Evolutionary conservation across 2,797 vertebrate genomes (phyloP).

Genomic region (Schizopygopsis malacanthus): DNA sequence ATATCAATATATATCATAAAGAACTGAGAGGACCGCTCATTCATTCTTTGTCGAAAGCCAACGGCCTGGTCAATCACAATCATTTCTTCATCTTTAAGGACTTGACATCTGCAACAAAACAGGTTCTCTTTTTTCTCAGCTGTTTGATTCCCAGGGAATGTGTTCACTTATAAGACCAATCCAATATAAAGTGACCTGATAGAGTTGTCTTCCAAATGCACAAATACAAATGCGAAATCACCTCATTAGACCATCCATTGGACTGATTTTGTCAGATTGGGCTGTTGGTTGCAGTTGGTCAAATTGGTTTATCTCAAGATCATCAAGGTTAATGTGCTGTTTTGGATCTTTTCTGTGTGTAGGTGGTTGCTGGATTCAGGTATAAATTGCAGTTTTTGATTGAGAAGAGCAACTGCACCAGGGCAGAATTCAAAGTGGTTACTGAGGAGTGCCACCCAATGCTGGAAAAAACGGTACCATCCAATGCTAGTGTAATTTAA

Average conservation of each 20-base stretch:
- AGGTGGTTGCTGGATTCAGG: conserved; percentile 88
- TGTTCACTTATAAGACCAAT: background rate
- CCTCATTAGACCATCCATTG: background rate
- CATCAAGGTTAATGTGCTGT: background rate
- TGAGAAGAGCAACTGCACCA: conserved; percentile 84
- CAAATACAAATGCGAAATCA: background rate
- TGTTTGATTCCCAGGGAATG: background rate
- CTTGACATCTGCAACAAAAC: conserved; percentile 71
- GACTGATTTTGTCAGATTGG: background rate
- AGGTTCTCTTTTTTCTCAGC: conserved; percentile 65
- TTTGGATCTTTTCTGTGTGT: background rate
- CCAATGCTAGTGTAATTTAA: background rate
- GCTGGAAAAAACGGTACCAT: conserved; percentile 61
- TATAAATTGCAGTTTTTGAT: conserved; percentile 80
- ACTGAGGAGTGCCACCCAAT: conserved; percentile 74
- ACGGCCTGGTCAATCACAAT: conserved; percentile 66
- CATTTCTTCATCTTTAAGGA: conserved; percentile 75
- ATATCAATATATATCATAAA: conserved; percentile 66
- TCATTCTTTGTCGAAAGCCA: conserved; percentile 76
- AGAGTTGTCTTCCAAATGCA: background rate
- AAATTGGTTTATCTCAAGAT: background rate
- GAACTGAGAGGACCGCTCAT: conserved; percentile 77
- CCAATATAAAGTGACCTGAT: background rate
- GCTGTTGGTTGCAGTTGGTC: background rate
- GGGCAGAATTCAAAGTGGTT: conserved; percentile 76